These are phyloP conservation scores for Achlya flavicornis DNA, from an alignment of 2,888 invertebrate species.

Conservation along the genomic window DNA sequence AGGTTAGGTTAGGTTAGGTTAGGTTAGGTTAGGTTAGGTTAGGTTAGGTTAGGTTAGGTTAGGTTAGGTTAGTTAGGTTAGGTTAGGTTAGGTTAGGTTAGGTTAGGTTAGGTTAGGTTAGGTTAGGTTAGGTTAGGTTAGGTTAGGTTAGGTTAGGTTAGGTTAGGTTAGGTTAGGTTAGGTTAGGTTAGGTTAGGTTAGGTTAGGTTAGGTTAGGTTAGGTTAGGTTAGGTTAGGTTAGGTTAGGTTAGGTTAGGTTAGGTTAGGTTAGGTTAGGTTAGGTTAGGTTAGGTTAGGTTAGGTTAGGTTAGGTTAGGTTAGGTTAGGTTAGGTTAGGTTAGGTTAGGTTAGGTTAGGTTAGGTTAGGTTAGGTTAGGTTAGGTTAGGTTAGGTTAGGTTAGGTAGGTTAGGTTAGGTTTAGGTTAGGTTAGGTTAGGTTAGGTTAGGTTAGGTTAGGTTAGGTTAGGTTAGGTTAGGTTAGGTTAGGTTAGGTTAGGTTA, in stretches of 20 bases:
- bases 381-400: slow-evolving; percentile 23
- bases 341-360: slow-evolving; percentile 24
- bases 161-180: slow-evolving; percentile 18
- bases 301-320: slow-evolving; percentile 21
- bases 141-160: slow-evolving; percentile 2
- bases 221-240: slow-evolving; percentile 19
- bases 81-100: too few relatives aligned
- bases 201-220: slow-evolving; percentile 24
- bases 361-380: slow-evolving; percentile 24
- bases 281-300: slow-evolving; percentile 21
- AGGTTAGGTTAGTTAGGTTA: too few relatives aligned
- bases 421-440: slow-evolving; percentile 22
- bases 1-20: too few relatives aligned
- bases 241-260: too few relatives aligned
- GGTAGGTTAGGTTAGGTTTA: slow-evolving; percentile 20
- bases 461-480: slow-evolving; percentile 23
- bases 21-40: too few relatives aligned
- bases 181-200: slow-evolving; percentile 18
- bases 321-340: slow-evolving; percentile 22
- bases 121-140: too few relatives aligned
- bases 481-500: slow-evolving; percentile 22
- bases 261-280: slow-evolving; percentile 11
- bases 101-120: too few relatives aligned
- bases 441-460: slow-evolving; percentile 20
- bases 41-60: too few relatives aligned